Conservation (phyloP, 2,888 invertebrate species). For the Hermodice carunculata region DNA sequence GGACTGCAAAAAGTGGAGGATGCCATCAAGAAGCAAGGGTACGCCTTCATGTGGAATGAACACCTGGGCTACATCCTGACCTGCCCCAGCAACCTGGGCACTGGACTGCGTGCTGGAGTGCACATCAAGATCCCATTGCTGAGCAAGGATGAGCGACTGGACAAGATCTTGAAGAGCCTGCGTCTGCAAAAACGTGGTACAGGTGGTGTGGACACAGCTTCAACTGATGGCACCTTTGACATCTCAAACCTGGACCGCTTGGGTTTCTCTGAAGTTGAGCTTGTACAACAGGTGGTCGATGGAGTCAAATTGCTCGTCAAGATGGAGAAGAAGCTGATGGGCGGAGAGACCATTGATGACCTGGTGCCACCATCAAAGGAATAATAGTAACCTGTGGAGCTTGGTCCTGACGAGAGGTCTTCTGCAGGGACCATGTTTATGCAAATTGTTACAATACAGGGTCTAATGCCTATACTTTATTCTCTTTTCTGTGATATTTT, state of each 20-base stretch:
- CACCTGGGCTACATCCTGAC: slow-evolving; percentile 39
- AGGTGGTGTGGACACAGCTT: slow-evolving; percentile 39
- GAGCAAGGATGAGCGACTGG: slow-evolving; percentile 14
- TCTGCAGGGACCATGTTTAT: too few species aligned
- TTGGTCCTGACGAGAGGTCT: too few species aligned
- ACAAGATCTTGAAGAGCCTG: slow-evolving; percentile 19
- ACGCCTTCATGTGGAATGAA: slow-evolving; percentile 34
- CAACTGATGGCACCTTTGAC: slow-evolving; percentile 56
- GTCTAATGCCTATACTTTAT: too few species aligned
- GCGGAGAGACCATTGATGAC: neutral
- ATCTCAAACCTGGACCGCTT: slow-evolving; percentile 62
- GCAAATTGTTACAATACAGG: too few species aligned
- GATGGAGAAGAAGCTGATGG: slow-evolving; percentile 2
- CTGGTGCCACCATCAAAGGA: too few species aligned
- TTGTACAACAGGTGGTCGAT: slow-evolving; percentile 54
- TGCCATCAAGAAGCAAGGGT: slow-evolving; percentile 80
- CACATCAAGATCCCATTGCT: slow-evolving; percentile 87
- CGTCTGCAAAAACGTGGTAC: slow-evolving; percentile 33
- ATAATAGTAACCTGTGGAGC: too few species aligned
- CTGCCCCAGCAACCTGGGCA: slow-evolving; percentile 43
- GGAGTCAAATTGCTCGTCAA: slow-evolving; percentile 51
- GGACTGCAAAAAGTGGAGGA: slow-evolving; percentile 16
- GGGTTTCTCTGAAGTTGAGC: slow-evolving; percentile 57
- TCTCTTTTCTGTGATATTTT: too few species aligned
- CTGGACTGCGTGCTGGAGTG: slow-evolving; percentile 93